phyloP scores from a whole-genome alignment of 2,113 vertebrate genomes.

The Crotalus viridis region DNA sequence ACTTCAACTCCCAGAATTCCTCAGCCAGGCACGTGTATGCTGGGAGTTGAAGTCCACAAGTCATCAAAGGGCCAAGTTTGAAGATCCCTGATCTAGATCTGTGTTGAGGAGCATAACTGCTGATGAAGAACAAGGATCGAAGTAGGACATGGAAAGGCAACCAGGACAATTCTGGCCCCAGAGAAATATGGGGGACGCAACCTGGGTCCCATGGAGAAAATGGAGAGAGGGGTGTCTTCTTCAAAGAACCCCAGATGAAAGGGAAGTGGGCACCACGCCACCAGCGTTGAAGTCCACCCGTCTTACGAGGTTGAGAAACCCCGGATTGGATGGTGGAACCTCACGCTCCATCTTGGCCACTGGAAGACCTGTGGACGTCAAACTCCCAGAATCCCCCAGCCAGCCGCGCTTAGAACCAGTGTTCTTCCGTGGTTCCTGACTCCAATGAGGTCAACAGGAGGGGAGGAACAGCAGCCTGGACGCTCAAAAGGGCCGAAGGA shows the following conservation, averaged over 20 bases:
- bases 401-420: background rate
- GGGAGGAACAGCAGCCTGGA: background rate
- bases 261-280: background rate
- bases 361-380: background rate
- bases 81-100: background rate
- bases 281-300: background rate
- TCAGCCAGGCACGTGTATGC: too few relatives aligned
- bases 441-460: too few relatives aligned
- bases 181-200: background rate
- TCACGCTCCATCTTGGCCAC: background rate
- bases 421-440: background rate
- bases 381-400: background rate
- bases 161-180: background rate
- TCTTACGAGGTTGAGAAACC: background rate
- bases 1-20: too few relatives aligned
- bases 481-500: background rate
- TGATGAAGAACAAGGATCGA: too few relatives aligned
- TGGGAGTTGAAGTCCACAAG: too few relatives aligned
- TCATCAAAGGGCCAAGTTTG: background rate
- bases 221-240: accelerated
- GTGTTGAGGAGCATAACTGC: background rate
- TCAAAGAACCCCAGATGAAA: background rate
- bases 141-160: background rate
- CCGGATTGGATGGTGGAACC: background rate
- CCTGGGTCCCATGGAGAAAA: accelerated